Percentiles rank a stretch among this genome's conserved stretches.
phyloP scores from a whole-genome alignment of 2,113 vertebrate genomes.

The Phoxinus phoxinus region DNA sequence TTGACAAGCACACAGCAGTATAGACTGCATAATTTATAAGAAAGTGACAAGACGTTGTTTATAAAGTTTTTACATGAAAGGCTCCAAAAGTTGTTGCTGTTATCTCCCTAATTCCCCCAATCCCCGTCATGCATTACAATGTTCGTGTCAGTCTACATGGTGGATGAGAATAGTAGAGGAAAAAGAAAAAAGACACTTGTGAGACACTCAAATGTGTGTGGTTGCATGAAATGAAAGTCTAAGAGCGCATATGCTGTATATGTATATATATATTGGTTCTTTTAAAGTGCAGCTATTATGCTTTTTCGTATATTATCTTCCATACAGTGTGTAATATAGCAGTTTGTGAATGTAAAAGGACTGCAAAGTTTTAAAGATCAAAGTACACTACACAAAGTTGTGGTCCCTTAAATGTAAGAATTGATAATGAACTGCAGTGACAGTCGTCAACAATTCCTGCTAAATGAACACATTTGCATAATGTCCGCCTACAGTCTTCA shows the following conservation, averaged over 20 bases:
- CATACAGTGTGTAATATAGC: too few relatives aligned
- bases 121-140: constrained; percentile 1
- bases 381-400: too few relatives aligned
- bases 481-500: too few relatives aligned
- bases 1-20: constrained; percentile 17
- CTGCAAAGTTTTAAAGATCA: too few relatives aligned
- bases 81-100: constrained; percentile 10
- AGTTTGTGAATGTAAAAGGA: too few relatives aligned
- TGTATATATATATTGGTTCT: too few relatives aligned
- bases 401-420: too few relatives aligned
- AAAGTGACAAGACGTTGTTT: constrained; percentile 14
- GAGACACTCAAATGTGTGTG: background rate
- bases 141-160: constrained; percentile 5
- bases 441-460: too few relatives aligned
- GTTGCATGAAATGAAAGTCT: background rate
- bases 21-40: constrained; percentile 30
- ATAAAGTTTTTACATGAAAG: constrained; percentile 11
- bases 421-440: too few relatives aligned
- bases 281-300: too few relatives aligned
- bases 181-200: background rate
- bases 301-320: too few relatives aligned
- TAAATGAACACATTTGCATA: too few relatives aligned
- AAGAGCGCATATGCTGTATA: background rate
- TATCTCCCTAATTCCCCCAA: constrained; percentile 15
- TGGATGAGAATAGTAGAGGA: background rate